Percentiles rank a stretch among this genome's conserved stretches.
Evolutionary conservation across 2,888 invertebrate species (phyloP).

Genomic region (Hydropsyche betteni): DNA sequence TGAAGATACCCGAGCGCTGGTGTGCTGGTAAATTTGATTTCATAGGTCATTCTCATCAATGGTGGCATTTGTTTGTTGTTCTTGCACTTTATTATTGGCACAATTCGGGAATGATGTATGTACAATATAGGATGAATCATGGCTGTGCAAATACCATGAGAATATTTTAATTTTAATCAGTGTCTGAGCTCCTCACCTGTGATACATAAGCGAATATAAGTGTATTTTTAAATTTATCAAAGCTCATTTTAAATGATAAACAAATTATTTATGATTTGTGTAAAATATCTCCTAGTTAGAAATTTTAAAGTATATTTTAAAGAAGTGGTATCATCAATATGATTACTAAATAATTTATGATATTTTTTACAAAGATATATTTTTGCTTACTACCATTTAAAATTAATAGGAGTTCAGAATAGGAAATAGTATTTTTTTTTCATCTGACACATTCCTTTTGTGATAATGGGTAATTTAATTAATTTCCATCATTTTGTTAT

Average conservation of each 20-base stretch:
- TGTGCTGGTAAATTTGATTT: slow-evolving; percentile 88
- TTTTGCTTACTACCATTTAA: slow-evolving; percentile 15
- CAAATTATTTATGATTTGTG: no score
- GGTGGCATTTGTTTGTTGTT: slow-evolving; percentile 95
- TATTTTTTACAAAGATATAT: slow-evolving; percentile 5
- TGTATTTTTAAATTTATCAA: no score
- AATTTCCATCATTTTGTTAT: background rate
- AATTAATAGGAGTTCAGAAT: slow-evolving; percentile 23
- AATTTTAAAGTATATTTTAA: no score
- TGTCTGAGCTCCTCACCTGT: slow-evolving; percentile 46
- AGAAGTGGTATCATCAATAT: no score
- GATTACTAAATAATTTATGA: slow-evolving; percentile 13
- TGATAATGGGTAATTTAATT: background rate
- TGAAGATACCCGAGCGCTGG: slow-evolving; percentile 90
- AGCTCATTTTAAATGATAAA: no score
- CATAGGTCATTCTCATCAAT: slow-evolving; percentile 94
- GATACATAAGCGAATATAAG: slow-evolving; percentile 35
- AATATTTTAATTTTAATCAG: slow-evolving; percentile 62
- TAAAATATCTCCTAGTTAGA: no score
- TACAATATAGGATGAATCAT: slow-evolving; percentile 82
- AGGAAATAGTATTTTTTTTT: slow-evolving; percentile 10
- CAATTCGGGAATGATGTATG: slow-evolving; percentile 83
- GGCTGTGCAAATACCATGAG: slow-evolving; percentile 75
- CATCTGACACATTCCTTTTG: background rate
- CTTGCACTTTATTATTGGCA: slow-evolving; percentile 95